These are phyloP conservation scores for Porites divaricata DNA, from an alignment of 92 coral and sea anemone species.

Conservation along the genomic window DNA sequence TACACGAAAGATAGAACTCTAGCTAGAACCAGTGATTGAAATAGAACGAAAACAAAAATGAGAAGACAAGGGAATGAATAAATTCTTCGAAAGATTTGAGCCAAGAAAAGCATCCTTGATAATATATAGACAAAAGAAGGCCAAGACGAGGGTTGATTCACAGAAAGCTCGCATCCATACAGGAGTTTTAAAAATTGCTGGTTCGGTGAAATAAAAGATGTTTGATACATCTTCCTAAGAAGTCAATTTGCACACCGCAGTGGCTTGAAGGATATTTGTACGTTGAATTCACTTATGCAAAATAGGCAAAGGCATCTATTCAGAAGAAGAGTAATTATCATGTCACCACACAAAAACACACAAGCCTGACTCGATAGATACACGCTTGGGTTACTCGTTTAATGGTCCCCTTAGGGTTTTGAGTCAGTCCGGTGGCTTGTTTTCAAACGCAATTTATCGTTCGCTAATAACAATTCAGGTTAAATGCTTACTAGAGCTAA, in stretches of 20 bases:
- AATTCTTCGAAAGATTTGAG: not conserved
- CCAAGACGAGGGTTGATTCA: not conserved
- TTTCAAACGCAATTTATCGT: constrained; percentile 34
- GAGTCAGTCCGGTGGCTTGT: constrained; percentile 20
- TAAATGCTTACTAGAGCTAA: constrained; percentile 40
- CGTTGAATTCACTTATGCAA: constrained; percentile 44
- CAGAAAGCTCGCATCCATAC: not conserved
- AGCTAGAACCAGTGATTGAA: not conserved
- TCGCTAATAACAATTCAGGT: constrained; percentile 16
- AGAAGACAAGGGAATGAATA: not conserved
- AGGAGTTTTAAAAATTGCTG: not conserved
- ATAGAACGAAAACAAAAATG: not conserved
- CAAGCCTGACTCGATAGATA: constrained; percentile 33
- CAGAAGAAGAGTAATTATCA: constrained; percentile 38
- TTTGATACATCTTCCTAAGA: not conserved
- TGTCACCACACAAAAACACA: constrained; percentile 43
- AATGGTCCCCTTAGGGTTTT: constrained; percentile 46
- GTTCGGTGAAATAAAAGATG: not conserved
- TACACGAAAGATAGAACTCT: not conserved
- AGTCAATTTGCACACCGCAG: constrained; percentile 17
- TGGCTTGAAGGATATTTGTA: constrained; percentile 20
- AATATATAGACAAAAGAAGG: not conserved
- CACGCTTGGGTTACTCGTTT: constrained; percentile 40
- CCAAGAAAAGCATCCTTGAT: not conserved
- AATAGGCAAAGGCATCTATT: constrained; percentile 37